Base-by-base conservation (phyloP, 2,113 vertebrate genomes). In the Eulacestoma nigropectus region DNA sequence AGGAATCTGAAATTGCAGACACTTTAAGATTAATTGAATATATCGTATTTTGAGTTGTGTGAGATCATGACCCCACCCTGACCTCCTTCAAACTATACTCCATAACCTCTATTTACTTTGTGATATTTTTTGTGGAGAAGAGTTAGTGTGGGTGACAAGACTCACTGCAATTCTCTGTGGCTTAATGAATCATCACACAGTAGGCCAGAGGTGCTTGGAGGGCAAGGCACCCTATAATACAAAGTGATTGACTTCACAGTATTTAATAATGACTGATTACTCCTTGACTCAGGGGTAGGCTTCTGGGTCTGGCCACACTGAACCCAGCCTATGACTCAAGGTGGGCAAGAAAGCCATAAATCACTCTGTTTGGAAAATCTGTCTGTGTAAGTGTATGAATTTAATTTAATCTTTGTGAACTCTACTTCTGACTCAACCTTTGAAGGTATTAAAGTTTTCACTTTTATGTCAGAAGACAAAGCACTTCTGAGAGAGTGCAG, bases 161-260 rank as follows among this genome's bases (percentile, higher is more conserved):
- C 83, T 84, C 80, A 59, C 76, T 91, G 89, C 89, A 78, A 84
- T 89, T 84, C 84, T 89, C 86, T 87, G 64, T 41, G 78, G 52
- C n/a, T 89, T 89, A 90, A 93, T 92, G 93, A 93, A 91, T 95
- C 91, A 87, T 84, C 91, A 90, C 80, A 59, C 56, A 75, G 80
- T 22, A 95, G 86, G 80, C 42, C 89, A 95, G 94, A 95, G 91
- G 91, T 94, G 73, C 72, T 70, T 29, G 42, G 59, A 95, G 93
- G 83, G 64, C 76, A 89, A 78, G 83, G 44, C 76, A 86, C 59
- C 70, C 89, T 70, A 75, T 89, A 87, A 93, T 21, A 93, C 20
- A 74, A 69, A 93, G 84, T 84, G 86, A 93, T 56, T 92, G 93
- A 86, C 70, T 95, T 82, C 73, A 87, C 47, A 72, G 91, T 68